These are phyloP conservation scores for Perognathus longimembris DNA, from an alignment of 2,113 vertebrate species.

Conservation along the genomic window DNA sequence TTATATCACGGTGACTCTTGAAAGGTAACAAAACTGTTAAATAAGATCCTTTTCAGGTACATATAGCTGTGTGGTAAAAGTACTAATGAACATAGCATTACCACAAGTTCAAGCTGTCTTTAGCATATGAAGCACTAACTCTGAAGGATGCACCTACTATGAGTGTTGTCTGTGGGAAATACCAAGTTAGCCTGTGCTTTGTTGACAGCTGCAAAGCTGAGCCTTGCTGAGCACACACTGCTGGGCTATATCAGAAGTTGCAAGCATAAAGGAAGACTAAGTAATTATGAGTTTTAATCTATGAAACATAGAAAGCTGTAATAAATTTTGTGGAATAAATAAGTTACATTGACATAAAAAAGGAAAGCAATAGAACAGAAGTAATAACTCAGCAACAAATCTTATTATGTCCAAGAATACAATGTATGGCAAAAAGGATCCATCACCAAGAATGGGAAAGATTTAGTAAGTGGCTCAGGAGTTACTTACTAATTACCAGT, in stretches of 20 bases:
- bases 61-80: neutral
- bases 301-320: conserved; percentile 5
- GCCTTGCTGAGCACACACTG: neutral
- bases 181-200: neutral
- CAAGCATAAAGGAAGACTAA: neutral
- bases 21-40: neutral
- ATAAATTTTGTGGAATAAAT: neutral
- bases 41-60: neutral
- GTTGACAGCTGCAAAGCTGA: neutral
- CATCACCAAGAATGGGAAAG: neutral
- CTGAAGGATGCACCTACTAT: neutral
- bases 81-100: neutral
- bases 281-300: neutral
- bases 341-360: conserved; percentile 15
- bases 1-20: neutral
- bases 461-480: conserved; percentile 5
- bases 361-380: conserved; percentile 5
- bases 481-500: neutral
- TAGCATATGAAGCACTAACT: neutral
- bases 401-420: conserved; percentile 23
- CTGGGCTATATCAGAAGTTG: neutral
- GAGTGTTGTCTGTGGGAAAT: neutral
- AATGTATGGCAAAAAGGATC: neutral
- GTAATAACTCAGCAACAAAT: conserved; percentile 22
- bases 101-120: neutral